These are phyloP conservation scores for Ameiurus melas DNA, from an alignment of 2,113 vertebrate genomes.

Conservation along the genomic window DNA sequence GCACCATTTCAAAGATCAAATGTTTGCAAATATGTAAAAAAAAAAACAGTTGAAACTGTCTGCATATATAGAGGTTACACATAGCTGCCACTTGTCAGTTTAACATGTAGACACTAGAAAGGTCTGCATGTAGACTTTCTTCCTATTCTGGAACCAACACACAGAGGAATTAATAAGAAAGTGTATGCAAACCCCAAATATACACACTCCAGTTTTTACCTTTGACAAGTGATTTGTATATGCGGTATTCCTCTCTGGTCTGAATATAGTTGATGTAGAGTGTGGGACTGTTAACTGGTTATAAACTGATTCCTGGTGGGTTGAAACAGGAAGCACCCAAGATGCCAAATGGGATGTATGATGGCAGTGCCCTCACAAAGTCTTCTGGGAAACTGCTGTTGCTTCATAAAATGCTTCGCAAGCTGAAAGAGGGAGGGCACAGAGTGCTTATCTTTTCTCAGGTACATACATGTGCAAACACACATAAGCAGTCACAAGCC, in stretches of 20 bases:
- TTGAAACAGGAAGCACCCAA: slow-evolving; percentile 90
- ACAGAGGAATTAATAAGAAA: too few species aligned
- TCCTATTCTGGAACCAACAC: too few species aligned
- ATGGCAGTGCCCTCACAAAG: slow-evolving; percentile 88
- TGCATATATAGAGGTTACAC: neutral
- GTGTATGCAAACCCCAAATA: neutral
- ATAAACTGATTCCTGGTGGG: neutral
- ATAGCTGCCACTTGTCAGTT: neutral
- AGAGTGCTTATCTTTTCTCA: slow-evolving; percentile 96
- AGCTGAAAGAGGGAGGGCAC: slow-evolving; percentile 92
- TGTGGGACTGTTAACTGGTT: neutral
- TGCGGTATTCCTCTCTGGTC: too few species aligned
- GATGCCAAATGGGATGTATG: slow-evolving; percentile 98
- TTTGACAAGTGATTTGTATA: too few species aligned
- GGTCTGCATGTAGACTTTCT: neutral
- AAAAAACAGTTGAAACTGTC: neutral
- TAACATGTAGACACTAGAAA: neutral
- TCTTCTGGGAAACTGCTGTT: slow-evolving; percentile 88
- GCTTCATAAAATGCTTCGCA: slow-evolving; percentile 95
- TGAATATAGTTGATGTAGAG: neutral
- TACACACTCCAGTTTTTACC: too few species aligned
- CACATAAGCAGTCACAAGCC: neutral
- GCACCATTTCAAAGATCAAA: too few species aligned
- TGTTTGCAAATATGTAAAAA: too few species aligned
- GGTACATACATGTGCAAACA: slow-evolving; percentile 66